Evolutionary conservation across 2,113 vertebrate species (phyloP).

Genomic region (Tauraco erythrolophus): DNA sequence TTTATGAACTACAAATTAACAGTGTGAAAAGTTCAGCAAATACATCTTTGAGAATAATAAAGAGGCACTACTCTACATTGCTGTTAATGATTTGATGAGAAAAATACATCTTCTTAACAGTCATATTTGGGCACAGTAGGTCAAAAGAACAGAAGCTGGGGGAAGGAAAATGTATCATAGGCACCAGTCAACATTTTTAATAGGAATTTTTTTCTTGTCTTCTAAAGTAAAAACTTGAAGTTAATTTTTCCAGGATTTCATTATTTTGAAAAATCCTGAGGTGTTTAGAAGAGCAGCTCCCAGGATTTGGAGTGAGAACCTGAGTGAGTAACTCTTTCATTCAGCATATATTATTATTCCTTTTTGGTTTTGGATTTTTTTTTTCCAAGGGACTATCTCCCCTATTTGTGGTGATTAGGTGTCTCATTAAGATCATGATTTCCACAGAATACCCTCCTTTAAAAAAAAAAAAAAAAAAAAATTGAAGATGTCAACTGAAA

Average conservation of each 20-base stretch:
- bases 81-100: neutral
- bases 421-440: neutral
- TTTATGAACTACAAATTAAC: conserved; percentile 22
- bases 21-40: conserved; percentile 9
- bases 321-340: neutral
- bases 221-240: neutral
- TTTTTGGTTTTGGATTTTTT: neutral
- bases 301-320: neutral
- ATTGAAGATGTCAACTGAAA: neutral
- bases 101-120: neutral
- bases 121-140: neutral
- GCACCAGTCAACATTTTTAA: neutral
- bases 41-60: neutral
- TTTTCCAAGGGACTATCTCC: neutral
- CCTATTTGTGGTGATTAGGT: neutral
- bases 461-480: no score
- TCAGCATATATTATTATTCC: neutral
- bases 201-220: neutral
- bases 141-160: neutral
- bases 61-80: neutral
- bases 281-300: neutral
- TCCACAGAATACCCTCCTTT: neutral
- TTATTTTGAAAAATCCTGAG: neutral
- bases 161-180: neutral
- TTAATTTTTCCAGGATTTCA: neutral